phyloP scores from a whole-genome alignment of 2,888 invertebrate species.

The Rhimphoctona megacephalus region DNA sequence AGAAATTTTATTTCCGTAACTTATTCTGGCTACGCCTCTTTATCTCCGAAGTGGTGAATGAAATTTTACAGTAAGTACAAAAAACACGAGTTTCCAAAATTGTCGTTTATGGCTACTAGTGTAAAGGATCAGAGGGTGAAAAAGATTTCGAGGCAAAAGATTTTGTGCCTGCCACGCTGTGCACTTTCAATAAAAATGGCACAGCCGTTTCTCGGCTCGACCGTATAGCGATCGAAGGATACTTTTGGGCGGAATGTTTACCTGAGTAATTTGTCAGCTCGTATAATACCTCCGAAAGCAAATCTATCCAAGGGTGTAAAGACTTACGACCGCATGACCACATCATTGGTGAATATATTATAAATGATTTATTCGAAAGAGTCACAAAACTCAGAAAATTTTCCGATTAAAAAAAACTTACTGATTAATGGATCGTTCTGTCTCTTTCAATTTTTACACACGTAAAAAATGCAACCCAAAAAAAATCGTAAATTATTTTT shows the following conservation, averaged over 20 bases:
- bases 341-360: constrained; percentile 3
- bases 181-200: constrained; percentile 26
- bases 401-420: background rate
- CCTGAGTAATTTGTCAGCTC: constrained; percentile 82
- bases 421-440: background rate
- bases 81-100: background rate
- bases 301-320: constrained; percentile 70
- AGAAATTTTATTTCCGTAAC: too few relatives aligned
- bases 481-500: background rate
- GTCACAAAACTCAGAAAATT: background rate
- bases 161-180: constrained; percentile 1
- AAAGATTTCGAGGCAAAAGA: constrained; percentile 36
- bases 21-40: background rate
- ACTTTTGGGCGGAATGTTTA: constrained; percentile 81
- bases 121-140: constrained; percentile 17
- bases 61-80: background rate
- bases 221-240: constrained; percentile 22
- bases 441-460: background rate
- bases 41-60: background rate
- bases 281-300: constrained; percentile 75
- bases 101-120: background rate
- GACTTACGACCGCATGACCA: constrained; percentile 42
- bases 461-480: background rate
- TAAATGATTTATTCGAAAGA: background rate
- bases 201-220: background rate